phyloP scores from a whole-genome alignment of 92 coral and sea anemone genomes.

The Epizoanthus illoricatus region DNA sequence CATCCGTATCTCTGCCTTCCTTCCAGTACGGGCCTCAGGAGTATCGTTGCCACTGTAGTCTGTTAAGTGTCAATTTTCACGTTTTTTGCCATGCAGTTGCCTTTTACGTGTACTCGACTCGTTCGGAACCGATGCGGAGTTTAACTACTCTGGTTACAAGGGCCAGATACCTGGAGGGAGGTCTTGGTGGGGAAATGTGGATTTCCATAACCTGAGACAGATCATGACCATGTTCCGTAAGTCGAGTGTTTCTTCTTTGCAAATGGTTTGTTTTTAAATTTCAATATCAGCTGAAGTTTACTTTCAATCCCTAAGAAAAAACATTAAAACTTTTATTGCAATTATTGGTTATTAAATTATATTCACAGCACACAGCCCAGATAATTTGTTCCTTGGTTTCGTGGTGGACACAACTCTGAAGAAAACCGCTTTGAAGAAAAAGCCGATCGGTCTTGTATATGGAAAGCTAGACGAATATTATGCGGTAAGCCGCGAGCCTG shows the following conservation, averaged over 20 bases:
- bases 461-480: conserved; percentile 73
- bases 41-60: no score
- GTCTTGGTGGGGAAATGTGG: conserved; percentile 78
- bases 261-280: no score
- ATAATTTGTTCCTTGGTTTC: conserved; percentile 89
- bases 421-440: conserved; percentile 3
- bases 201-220: conserved; percentile 69
- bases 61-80: no score
- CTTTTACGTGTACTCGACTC: conserved; percentile 80
- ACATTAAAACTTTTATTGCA: neutral
- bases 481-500: conserved; percentile 40
- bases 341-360: neutral
- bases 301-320: neutral
- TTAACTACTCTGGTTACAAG: conserved; percentile 67
- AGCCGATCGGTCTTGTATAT: conserved; percentile 66
- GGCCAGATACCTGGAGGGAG: conserved; percentile 63
- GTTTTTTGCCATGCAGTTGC: conserved; percentile 60
- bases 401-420: conserved; percentile 59
- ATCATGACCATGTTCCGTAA: conserved; percentile 97
- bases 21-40: no score
- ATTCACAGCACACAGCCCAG: conserved; percentile 92
- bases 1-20: no score
- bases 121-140: conserved; percentile 96
- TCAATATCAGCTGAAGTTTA: neutral
- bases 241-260: conserved; percentile 18